phyloP scores from a whole-genome alignment of 2,113 vertebrate genomes.

The Chamaetylas fuelleborni region DNA sequence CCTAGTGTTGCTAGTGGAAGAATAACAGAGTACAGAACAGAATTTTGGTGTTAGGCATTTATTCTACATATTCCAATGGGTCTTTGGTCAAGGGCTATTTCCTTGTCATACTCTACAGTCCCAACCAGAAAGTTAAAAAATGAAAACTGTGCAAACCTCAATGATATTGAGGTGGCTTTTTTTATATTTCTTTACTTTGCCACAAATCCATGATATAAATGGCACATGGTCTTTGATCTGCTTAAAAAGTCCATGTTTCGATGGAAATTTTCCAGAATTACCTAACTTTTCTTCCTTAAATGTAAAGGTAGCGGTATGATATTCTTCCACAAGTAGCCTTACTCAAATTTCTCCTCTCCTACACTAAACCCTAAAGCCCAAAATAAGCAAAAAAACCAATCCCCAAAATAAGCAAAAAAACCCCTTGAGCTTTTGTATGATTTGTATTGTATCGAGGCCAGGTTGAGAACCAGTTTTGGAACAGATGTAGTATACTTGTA shows the following conservation, averaged over 20 bases:
- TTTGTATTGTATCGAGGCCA: background rate
- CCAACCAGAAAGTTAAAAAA: background rate
- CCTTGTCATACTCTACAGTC: background rate
- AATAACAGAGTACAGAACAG: background rate
- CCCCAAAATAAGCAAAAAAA: background rate
- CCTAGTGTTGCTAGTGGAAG: background rate
- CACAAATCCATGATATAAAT: background rate
- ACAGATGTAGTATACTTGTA: background rate
- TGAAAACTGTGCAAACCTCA: background rate
- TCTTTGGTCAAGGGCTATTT: background rate
- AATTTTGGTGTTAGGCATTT: background rate
- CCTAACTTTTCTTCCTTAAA: background rate
- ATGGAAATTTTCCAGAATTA: background rate
- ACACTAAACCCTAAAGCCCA: background rate
- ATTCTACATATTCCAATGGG: accelerated
- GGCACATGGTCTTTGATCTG: background rate
- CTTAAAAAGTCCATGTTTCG: background rate
- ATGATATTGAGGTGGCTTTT: background rate
- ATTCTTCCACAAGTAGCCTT: background rate
- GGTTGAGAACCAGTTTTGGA: background rate
- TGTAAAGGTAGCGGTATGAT: background rate
- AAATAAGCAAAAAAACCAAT: background rate
- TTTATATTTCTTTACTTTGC: background rate
- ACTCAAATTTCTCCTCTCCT: background rate
- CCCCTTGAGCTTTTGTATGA: background rate